Conservation (phyloP, 2,113 vertebrate species). For the Aythya baeri region DNA sequence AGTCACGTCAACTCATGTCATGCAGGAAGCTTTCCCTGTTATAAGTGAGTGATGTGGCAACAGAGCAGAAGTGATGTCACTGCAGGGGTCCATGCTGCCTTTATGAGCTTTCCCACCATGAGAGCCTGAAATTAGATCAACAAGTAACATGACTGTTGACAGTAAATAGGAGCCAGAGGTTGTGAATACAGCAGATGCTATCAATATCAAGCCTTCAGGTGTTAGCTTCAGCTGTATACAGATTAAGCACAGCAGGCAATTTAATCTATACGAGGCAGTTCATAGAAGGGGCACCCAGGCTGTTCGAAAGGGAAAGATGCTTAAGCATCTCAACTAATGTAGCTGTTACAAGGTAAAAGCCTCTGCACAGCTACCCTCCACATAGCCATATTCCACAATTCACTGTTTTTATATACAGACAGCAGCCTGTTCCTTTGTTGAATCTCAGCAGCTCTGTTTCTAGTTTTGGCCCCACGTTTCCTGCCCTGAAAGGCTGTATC, state of each 20-base stretch:
- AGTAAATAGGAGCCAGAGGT: constrained; percentile 18
- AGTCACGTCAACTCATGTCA: not conserved
- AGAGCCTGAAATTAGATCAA: constrained; percentile 19
- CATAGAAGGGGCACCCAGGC: not conserved
- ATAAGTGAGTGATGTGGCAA: not conserved
- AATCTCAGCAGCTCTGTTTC: not conserved
- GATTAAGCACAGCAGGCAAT: not conserved
- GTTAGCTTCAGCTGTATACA: not conserved
- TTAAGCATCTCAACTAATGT: not conserved
- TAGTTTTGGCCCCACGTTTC: not conserved
- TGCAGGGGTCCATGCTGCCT: not conserved
- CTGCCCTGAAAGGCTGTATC: not conserved
- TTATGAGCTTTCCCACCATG: not conserved
- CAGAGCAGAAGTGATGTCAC: not conserved
- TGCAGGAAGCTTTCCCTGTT: not conserved
- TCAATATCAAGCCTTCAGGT: constrained; percentile 20
- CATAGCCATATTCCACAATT: accelerated
- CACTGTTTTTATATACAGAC: not conserved
- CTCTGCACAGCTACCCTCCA: not conserved
- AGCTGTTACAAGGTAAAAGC: not conserved
- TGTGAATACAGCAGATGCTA: not conserved
- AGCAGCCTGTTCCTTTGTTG: not conserved
- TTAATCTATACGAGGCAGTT: not conserved
- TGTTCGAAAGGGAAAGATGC: not conserved
- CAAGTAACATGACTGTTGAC: constrained; percentile 8